Base-by-base conservation (phyloP, 2,888 invertebrate species). In the Himalopsyche kuldschensis region DNA sequence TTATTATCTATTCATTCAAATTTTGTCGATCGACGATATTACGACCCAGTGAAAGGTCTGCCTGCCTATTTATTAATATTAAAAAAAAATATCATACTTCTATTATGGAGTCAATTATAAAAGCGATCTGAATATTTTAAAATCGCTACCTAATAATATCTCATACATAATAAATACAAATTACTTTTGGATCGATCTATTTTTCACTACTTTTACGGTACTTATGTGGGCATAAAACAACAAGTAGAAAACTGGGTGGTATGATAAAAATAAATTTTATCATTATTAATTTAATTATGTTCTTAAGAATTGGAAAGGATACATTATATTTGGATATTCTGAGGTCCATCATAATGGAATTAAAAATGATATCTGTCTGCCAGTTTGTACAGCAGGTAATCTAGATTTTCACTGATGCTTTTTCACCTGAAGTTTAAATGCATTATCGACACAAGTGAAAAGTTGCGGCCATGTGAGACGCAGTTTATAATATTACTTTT, bases 121-220 rank as follows among this genome's bases (percentile, higher is more conserved):
- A 69, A 69, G 69, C 75, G 69, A 79, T 78, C 82, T 78, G 75
- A 82, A 82, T 82, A 79, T 75, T 79, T 79, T 82, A 47, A 82
- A 69, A 69, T 69, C 69, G 69, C 69, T 69, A 69, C 69, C 69
- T 69, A 69, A 69, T 69, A 69, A 69, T 69, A 27, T 69, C 69
- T 69, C 69, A 27, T 69, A 27, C 69, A 69, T 69, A 27, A 69
- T 69, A 69, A 69, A 69, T 27, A 69, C 69, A 69, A 69, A 69
- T 69, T 69, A 69, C 69, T 27, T 69, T 69, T 5, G 69, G 69
- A 69, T 30, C 69, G 15, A 27, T 69, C 27, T 69, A 69, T 69
- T 69, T 27, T 69, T 27, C 69, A 69, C 69, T 27, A 27, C 69
- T 69, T 27, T 27, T 69, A 69, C 27, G 27, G 27, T 69, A 69